phyloP scores from a whole-genome alignment of 2,888 invertebrate species.

The Elaeidobius kamerunicus region DNA sequence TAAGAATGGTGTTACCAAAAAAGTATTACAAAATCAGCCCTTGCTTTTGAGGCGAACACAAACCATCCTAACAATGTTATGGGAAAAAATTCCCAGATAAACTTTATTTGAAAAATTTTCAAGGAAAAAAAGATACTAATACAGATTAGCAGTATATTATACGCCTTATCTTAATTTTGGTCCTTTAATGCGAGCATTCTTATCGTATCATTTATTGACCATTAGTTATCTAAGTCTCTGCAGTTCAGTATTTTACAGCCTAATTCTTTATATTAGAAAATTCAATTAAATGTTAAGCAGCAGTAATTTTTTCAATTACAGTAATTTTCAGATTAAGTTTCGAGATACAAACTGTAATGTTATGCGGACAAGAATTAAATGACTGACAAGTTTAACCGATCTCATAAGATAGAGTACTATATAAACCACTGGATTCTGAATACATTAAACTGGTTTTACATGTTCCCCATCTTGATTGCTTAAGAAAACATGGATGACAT shows the following conservation, averaged over 20 bases:
- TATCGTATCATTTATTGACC: too few relatives aligned
- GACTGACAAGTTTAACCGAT: constrained; percentile 22
- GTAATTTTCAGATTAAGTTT: constrained; percentile 16
- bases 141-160: too few relatives aligned
- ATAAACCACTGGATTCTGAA: constrained; percentile 13
- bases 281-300: constrained; percentile 5
- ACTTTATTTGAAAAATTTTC: too few relatives aligned
- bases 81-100: too few relatives aligned
- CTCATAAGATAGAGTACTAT: constrained; percentile 22
- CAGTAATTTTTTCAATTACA: constrained; percentile 16
- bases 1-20: too few relatives aligned
- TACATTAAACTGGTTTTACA: constrained; percentile 17
- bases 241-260: neutral
- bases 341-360: constrained; percentile 16
- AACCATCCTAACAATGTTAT: too few relatives aligned
- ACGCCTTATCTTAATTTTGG: too few relatives aligned
- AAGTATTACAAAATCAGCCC: too few relatives aligned
- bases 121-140: too few relatives aligned
- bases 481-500: constrained; percentile 9
- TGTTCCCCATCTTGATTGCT: constrained; percentile 13
- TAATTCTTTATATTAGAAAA: constrained; percentile 3
- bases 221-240: too few relatives aligned
- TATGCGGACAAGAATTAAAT: constrained; percentile 24
- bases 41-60: too few relatives aligned
- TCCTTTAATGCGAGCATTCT: too few relatives aligned